Percentiles rank a stretch among this genome's conserved stretches.
Conservation (phyloP, 2,888 invertebrate species). For the Leucophora obtusa region DNA sequence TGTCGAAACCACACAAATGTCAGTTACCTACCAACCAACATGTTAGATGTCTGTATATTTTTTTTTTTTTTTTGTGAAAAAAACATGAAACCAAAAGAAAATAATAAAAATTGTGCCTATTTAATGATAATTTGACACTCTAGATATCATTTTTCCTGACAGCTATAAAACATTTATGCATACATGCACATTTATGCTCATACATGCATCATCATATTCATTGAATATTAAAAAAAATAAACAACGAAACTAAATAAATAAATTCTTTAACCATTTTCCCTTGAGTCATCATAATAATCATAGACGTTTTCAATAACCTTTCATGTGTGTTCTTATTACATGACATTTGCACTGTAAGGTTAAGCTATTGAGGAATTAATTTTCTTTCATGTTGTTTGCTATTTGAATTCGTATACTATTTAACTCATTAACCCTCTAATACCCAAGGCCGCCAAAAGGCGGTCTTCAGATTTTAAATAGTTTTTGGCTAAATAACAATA, state of each 20-base stretch:
- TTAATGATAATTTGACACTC: slow-evolving; percentile 61
- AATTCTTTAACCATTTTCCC: slow-evolving; percentile 47
- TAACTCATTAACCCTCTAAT: slow-evolving; percentile 47
- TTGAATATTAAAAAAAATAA: not conserved
- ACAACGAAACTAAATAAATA: slow-evolving; percentile 17
- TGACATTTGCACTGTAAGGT: slow-evolving; percentile 59
- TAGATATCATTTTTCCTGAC: slow-evolving; percentile 57
- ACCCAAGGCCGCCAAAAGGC: no score
- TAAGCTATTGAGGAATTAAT: slow-evolving; percentile 59
- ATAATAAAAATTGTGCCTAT: slow-evolving; percentile 45
- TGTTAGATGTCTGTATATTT: slow-evolving; percentile 6
- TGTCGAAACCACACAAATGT: slow-evolving; percentile 49
- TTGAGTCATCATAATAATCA: slow-evolving; percentile 45
- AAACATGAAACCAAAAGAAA: slow-evolving; percentile 18
- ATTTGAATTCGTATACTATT: slow-evolving; percentile 48
- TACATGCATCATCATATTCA: slow-evolving; percentile 14
- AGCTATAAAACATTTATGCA: slow-evolving; percentile 41
- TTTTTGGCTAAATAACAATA: no score
- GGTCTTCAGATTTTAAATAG: no score
- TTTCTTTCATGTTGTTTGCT: slow-evolving; percentile 30
- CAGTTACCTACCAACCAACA: slow-evolving; percentile 28
- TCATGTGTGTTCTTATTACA: slow-evolving; percentile 60
- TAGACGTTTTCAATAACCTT: slow-evolving; percentile 52
- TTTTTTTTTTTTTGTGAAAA: not conserved
- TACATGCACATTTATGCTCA: not conserved